A percentile compares a stretch with the other conserved stretches of the same genome.
Evolutionary conservation across 2,113 vertebrate species (phyloP).

Genomic region (Scatophagus argus): DNA sequence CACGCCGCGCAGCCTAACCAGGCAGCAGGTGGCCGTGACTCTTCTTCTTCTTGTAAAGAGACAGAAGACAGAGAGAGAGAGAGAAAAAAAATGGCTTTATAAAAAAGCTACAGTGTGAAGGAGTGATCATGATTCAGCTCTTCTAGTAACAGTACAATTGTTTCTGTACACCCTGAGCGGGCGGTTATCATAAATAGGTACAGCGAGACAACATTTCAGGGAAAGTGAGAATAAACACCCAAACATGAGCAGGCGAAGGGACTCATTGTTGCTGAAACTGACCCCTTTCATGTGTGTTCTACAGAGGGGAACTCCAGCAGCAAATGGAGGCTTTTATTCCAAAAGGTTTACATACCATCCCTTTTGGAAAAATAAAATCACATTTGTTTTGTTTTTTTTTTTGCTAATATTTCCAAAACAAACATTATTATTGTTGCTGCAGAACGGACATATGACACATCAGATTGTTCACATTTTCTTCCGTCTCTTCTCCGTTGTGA

Average conservation of each 20-base stretch:
- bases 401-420: neutral
- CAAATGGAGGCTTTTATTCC: conserved; percentile 42
- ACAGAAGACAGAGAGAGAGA: neutral
- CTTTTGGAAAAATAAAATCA: conserved; percentile 32
- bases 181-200: conserved; percentile 77
- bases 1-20: conserved; percentile 56
- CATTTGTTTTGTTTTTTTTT: conserved; percentile 3
- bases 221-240: conserved; percentile 77
- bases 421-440: neutral
- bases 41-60: conserved; percentile 67
- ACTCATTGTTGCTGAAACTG: conserved; percentile 49
- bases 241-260: conserved; percentile 51
- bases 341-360: conserved; percentile 3
- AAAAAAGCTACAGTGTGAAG: conserved; percentile 10
- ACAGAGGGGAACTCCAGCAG: conserved; percentile 57
- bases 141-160: conserved; percentile 69
- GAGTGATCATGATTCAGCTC: conserved; percentile 76
- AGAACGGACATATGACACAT: neutral
- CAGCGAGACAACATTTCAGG: conserved; percentile 72
- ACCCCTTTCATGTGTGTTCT: conserved; percentile 54
- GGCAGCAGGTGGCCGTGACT: conserved; percentile 56
- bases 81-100: conserved; percentile 3
- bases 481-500: neutral
- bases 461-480: neutral
- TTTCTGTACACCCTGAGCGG: conserved; percentile 67